Base-by-base conservation (phyloP, 2,113 vertebrate genomes). In the Haplochromis vanheusdeni region DNA sequence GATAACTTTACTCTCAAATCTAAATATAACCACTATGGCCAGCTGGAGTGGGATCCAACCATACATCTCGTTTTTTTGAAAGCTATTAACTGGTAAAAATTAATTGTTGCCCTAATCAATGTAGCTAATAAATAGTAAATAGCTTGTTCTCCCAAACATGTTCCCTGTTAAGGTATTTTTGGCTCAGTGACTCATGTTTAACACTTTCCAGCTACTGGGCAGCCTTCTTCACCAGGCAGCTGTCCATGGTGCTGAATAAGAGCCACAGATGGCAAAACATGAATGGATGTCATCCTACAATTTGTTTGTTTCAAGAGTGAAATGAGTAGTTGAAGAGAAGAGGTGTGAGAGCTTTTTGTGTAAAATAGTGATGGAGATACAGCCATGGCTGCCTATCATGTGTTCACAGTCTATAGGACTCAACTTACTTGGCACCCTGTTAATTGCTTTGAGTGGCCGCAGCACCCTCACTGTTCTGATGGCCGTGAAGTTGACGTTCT, bases 361-460 rank as follows among this genome's bases (percentile, higher is more conserved):
- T 77, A 77, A 49, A 47, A 19, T 28, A 77, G 42, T 49, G 14
- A 77, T 31, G 16, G 42, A 7, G 26, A 77, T 49, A 28, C 19
- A 52, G 26, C 49, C 51, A 26, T 52, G 19, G 7, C 8, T 33
- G n/a, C 16, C 35, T 26, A 47, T 52, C 12, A 19, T 26, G 14
- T n/a, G 45, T 55, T n/a, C 8, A n/a, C 55, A 10, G 11, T 17
- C 68, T 47, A 28, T 47, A 17, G 21, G 9, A 37, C 7, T 26
- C 26, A 1, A 98, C 98, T 98, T 97, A 99, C 98, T 99, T 84
- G 98, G 98, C 84, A 99, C 98, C 35, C 98, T 97, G 95, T 99
- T 99, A 95, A 99, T 99, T 85, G 98, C 98, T 97, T 99, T 99
- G 89, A 99, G 97, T 9, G 98, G 98, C 40, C 98, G 96, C 92